Evolutionary conservation across 2,888 invertebrate species (phyloP), one percentile per base, ranked within the genome.

Genomic region (Zygothrica quintamaculata): DNA sequence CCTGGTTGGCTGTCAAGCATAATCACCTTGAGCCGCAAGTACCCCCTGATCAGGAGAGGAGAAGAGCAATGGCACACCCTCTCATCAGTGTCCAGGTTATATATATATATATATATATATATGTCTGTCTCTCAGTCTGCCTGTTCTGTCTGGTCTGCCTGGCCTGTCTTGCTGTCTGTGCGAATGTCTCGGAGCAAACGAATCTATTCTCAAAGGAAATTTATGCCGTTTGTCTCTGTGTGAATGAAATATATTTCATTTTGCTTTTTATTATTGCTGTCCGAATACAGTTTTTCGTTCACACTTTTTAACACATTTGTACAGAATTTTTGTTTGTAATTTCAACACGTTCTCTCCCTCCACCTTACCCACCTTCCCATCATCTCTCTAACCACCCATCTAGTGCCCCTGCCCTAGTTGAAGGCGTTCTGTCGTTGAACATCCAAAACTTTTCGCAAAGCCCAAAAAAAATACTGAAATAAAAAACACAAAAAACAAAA

Each of bases 221-320:
- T 82, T 84, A 74, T 79, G 74, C 74, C 77, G 84, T 84, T 85
- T 85, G 69, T 85, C 52, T 72, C 56, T 55, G 58, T 81, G 88
- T 67, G 81, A 80, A 84, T 74, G 84, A 88, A 82, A 82, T 82
- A 82, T 86, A 82, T 86, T 71, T 82, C 86, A 85, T 86, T 88
- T 85, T 51, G 43, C 60, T 68, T 67, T 51, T 71, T 76, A 60
- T 62, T 60, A 44, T 47, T 50, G 51, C 53, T 42, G 37, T 29
- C 50, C 72, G 40, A 62, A 64, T 52, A 44, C 18, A 62, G 85
- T 87, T 87, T 81, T 88, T 80, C n/a, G 40, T 65, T 65, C 56
- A 44, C 18, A 62, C 82, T 87, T 87, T 81, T 88, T 80, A 84
- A 74, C 84, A 76, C 60, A 79, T 74, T 70, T 46, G n/a, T 67